Percentiles rank a stretch among this genome's conserved stretches.
Conservation (phyloP, 2,888 invertebrate species). For the Anthrax anthrax region DNA sequence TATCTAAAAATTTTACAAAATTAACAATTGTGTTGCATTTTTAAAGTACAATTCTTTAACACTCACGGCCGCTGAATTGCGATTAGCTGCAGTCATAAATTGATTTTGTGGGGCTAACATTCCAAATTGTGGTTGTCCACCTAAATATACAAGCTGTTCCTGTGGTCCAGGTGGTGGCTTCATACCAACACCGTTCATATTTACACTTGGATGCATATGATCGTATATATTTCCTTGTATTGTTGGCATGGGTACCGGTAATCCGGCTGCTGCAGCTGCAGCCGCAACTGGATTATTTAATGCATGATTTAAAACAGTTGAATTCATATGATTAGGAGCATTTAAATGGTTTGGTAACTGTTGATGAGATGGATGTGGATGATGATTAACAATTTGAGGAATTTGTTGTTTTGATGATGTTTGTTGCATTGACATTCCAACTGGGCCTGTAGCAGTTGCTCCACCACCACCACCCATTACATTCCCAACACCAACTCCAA, state of each 20-base stretch:
- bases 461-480: constrained; percentile 27
- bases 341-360: constrained; percentile 34
- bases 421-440: constrained; percentile 30
- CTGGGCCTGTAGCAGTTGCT: constrained; percentile 16
- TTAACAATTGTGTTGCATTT: too few species aligned
- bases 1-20: constrained; percentile 48
- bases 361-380: constrained; percentile 37
- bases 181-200: constrained; percentile 25
- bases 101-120: constrained; percentile 33
- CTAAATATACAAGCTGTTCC: constrained; percentile 31
- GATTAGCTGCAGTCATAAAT: constrained; percentile 31
- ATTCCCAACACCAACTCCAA: constrained; percentile 32
- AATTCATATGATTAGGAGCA: constrained; percentile 23
- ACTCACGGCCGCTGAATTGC: constrained; percentile 34
- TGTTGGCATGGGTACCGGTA: constrained; percentile 28
- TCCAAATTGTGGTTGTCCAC: constrained; percentile 30
- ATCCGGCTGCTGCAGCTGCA: constrained; percentile 23
- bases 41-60: too few species aligned
- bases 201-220: constrained; percentile 27
- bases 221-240: constrained; percentile 32
- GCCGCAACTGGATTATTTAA: constrained; percentile 28
- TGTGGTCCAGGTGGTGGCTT: constrained; percentile 17
- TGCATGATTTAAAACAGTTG: constrained; percentile 31
- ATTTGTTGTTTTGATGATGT: constrained; percentile 34
- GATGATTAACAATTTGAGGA: constrained; percentile 35